phyloP scores from a whole-genome alignment of 2,888 invertebrate genomes.

The Pemphredon lugubris region DNA sequence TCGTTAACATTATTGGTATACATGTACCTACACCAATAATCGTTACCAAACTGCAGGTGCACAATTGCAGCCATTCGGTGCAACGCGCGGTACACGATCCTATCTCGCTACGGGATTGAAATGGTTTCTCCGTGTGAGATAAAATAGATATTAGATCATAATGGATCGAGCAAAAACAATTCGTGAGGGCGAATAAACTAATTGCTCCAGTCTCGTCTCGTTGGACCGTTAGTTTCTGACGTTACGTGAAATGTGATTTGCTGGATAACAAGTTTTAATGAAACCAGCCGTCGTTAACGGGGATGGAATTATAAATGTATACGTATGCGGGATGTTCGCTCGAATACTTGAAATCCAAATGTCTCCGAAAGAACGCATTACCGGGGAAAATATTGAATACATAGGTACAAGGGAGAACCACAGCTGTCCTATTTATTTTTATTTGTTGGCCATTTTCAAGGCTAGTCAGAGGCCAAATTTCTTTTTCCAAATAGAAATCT shows the following conservation, averaged over 20 bases:
- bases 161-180: conserved; percentile 12
- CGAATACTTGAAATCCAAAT: no score
- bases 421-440: no score
- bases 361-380: no score
- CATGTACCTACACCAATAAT: conserved; percentile 57
- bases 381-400: no score
- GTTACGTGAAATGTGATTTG: not conserved
- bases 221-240: not conserved
- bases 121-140: conserved; percentile 31
- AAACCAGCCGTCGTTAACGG: no score
- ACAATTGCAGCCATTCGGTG: conserved; percentile 54
- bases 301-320: no score
- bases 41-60: conserved; percentile 58
- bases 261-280: no score
- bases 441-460: no score
- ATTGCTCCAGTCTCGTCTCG: conserved; percentile 15
- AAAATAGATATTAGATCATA: conserved; percentile 46
- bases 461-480: no score
- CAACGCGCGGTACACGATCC: conserved; percentile 43
- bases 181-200: conserved; percentile 22
- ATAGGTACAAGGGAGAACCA: no score
- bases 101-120: conserved; percentile 48
- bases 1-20: conserved; percentile 60
- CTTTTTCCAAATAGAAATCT: no score
- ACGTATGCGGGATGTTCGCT: no score